Conservation (phyloP, 1,140 invertebrate genomes). For the Aleiodes sp. region DNA sequence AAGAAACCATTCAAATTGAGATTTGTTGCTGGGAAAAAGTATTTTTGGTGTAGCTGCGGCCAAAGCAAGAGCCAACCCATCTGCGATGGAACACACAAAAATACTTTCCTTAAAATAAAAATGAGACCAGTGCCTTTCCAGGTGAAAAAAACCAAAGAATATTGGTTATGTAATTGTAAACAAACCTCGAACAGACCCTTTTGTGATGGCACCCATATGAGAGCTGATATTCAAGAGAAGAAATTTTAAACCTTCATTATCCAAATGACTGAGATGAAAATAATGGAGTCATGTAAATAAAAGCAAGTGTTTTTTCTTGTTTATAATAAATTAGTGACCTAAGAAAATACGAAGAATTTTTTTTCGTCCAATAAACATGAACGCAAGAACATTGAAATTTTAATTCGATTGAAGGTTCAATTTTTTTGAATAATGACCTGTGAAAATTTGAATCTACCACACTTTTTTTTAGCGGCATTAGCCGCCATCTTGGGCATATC, state of each 20-base stretch:
- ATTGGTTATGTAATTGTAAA: slow-evolving; percentile 99
- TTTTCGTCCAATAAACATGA: too few relatives aligned
- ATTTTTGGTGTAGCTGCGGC: slow-evolving; percentile 95
- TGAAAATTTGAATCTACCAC: too few relatives aligned
- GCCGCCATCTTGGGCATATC: too few relatives aligned
- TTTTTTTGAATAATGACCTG: too few relatives aligned
- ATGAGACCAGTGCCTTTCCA: slow-evolving; percentile 81
- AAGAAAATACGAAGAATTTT: too few relatives aligned
- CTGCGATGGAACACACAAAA: slow-evolving; percentile 93
- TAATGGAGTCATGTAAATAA: too few relatives aligned
- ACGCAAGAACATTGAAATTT: too few relatives aligned
- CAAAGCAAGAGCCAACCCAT: slow-evolving; percentile 90
- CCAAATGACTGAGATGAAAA: too few relatives aligned
- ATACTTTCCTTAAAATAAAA: slow-evolving; percentile 76
- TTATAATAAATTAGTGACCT: too few relatives aligned
- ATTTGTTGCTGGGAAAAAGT: slow-evolving; percentile 82
- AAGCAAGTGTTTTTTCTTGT: too few relatives aligned
- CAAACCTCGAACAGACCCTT: slow-evolving; percentile 94
- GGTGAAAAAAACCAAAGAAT: slow-evolving; percentile 90
- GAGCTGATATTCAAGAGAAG: slow-evolving; percentile 70
- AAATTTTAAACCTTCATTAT: neutral
- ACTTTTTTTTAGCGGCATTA: too few relatives aligned
- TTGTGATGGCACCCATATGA: slow-evolving; percentile 96
- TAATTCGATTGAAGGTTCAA: too few relatives aligned
- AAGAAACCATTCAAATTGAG: slow-evolving; percentile 87